Conservation (phyloP, 2,113 vertebrate species). For the Murina feae region DNA sequence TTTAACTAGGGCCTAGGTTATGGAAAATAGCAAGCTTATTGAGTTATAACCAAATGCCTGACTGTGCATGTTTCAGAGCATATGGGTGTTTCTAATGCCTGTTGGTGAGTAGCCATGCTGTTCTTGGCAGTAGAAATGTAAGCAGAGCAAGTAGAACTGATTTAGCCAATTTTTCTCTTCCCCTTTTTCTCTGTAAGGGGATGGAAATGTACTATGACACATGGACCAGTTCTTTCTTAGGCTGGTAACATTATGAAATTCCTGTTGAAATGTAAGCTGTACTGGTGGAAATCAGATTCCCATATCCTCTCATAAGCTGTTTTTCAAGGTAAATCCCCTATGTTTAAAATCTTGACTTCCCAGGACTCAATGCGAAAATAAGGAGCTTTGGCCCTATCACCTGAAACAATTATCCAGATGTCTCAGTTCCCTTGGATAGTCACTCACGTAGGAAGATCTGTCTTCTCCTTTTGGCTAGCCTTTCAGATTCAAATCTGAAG, state of each 20-base stretch:
- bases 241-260: slow-evolving; percentile 30
- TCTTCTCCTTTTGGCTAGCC: not conserved
- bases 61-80: not conserved
- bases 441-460: not conserved
- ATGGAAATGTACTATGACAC: not conserved
- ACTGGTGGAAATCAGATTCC: not conserved
- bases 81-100: not conserved
- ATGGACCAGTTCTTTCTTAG: slow-evolving; percentile 27
- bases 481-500: slow-evolving; percentile 44
- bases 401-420: not conserved
- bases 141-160: slow-evolving; percentile 7
- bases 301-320: not conserved
- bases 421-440: not conserved
- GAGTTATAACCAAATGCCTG: not conserved
- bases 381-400: not conserved
- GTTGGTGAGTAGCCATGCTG: not conserved
- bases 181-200: not conserved
- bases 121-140: slow-evolving; percentile 38
- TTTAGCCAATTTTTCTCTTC: not conserved
- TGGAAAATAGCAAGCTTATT: not conserved
- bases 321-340: not conserved
- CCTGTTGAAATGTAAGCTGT: slow-evolving; percentile 10
- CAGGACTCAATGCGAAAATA: not conserved
- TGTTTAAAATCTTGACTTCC: slow-evolving; percentile 21
- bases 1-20: not conserved